A percentile compares a stretch with the other conserved stretches of the same genome.
Conservation (phyloP, 64 coral and sea anemone species). For the Cladopsammia gracilis region DNA sequence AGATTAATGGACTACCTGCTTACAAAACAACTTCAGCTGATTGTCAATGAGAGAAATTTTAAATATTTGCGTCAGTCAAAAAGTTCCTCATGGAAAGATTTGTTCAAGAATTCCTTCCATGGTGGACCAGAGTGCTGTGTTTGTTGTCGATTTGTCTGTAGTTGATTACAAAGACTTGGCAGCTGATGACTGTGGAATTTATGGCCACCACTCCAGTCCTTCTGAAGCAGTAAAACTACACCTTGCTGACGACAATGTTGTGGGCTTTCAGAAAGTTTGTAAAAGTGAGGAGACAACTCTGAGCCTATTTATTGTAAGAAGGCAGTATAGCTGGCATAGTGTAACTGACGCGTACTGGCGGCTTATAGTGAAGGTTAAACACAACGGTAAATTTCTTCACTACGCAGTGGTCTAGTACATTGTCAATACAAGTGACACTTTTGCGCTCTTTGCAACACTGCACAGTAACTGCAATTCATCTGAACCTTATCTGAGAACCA, state of each 20-base stretch:
- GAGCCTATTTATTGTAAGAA: slow-evolving; percentile 16
- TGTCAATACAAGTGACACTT: slow-evolving; percentile 20
- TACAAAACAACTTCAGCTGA: background rate
- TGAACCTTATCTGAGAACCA: slow-evolving; percentile 38
- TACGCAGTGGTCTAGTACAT: slow-evolving; percentile 66
- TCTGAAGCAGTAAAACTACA: slow-evolving; percentile 16
- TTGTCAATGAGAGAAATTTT: background rate
- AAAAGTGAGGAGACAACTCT: background rate
- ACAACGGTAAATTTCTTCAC: slow-evolving; percentile 9
- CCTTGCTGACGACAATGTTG: slow-evolving; percentile 38
- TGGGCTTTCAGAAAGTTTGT: background rate
- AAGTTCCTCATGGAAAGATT: background rate
- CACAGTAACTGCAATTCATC: background rate
- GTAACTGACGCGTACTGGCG: slow-evolving; percentile 29
- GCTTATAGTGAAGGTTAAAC: slow-evolving; percentile 53
- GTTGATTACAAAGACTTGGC: background rate
- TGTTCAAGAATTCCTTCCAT: background rate
- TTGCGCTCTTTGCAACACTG: background rate
- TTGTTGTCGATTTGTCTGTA: background rate
- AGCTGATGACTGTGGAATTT: slow-evolving; percentile 54
- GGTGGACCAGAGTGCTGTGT: background rate
- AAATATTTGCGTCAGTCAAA: background rate
- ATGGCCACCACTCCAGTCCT: slow-evolving; percentile 45
- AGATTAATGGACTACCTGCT: background rate
- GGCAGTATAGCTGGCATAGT: slow-evolving; percentile 77